These are phyloP conservation scores for Monomorium pharaonis DNA, from an alignment of 1,140 invertebrate species.

Conservation along the genomic window DNA sequence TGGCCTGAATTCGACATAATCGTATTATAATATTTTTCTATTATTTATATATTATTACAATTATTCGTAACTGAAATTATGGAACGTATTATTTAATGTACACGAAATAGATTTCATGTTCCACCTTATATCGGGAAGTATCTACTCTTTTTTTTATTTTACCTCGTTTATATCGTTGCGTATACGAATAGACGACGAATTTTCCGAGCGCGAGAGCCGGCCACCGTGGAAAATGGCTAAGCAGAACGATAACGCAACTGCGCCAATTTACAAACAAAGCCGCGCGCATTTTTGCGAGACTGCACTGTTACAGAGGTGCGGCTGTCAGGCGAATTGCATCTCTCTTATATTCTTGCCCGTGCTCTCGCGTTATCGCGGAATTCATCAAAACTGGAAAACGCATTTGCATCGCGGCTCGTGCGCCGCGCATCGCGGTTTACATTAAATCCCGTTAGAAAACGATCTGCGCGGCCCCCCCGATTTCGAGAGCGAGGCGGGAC, in stretches of 20 bases:
- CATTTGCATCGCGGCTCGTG: constrained; percentile 10
- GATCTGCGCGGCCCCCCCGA: constrained; percentile 35
- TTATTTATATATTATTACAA: neutral
- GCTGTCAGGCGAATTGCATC: neutral
- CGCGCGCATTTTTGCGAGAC: neutral
- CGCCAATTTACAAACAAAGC: constrained; percentile 44
- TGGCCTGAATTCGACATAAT: neutral
- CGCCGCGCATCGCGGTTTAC: constrained; percentile 59
- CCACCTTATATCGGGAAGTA: neutral
- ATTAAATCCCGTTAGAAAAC: constrained; percentile 71
- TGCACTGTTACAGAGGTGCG: neutral
- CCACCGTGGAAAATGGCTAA: constrained; percentile 2
- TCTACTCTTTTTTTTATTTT: neutral
- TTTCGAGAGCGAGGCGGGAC: constrained; percentile 1
- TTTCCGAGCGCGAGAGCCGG: neutral
- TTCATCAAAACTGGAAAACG: constrained; percentile 61
- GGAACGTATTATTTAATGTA: neutral
- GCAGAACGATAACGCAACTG: neutral
- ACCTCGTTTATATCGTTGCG: neutral
- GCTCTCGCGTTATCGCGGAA: constrained; percentile 51
- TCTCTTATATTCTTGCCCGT: neutral
- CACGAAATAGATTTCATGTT: neutral
- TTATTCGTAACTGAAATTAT: neutral
- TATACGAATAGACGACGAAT: neutral
- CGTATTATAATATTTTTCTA: neutral